Percentiles rank a stretch among this genome's conserved stretches.
Conservation (phyloP, 1,140 invertebrate species). For the Drosophila burlai region DNA sequence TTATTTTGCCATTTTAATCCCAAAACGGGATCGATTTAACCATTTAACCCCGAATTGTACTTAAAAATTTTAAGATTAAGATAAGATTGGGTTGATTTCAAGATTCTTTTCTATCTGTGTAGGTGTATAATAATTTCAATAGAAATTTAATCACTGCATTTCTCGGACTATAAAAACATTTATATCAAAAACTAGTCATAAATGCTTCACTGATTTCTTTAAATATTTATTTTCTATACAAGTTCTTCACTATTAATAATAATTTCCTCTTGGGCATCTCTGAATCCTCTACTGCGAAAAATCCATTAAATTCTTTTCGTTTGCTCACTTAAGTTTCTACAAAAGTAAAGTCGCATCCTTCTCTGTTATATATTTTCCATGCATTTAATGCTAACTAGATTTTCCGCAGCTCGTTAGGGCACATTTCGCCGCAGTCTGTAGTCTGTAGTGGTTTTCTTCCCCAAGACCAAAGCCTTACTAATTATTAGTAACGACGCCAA, state of each 20-base stretch:
- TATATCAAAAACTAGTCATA: too few relatives aligned
- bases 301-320: not conserved
- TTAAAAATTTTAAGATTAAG: too few relatives aligned
- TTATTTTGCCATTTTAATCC: too few relatives aligned
- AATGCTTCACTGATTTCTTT: too few relatives aligned
- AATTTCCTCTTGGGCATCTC: not conserved
- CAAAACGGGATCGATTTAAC: too few relatives aligned
- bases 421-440: not conserved
- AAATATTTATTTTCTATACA: not conserved
- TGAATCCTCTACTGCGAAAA: not conserved
- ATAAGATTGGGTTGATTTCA: too few relatives aligned
- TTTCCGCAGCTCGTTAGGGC: constrained; percentile 9
- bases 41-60: too few relatives aligned
- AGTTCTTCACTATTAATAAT: not conserved
- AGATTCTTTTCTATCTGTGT: too few relatives aligned
- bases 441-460: not conserved
- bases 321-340: not conserved
- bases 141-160: too few relatives aligned
- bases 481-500: constrained; percentile 35
- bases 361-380: not conserved
- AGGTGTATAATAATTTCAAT: too few relatives aligned
- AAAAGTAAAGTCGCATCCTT: not conserved
- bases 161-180: too few relatives aligned
- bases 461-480: constrained; percentile 10
- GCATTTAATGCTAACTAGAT: constrained; percentile 15